Base-by-base conservation (phyloP, 2,113 vertebrate species). In the Vicugna pacos region DNA sequence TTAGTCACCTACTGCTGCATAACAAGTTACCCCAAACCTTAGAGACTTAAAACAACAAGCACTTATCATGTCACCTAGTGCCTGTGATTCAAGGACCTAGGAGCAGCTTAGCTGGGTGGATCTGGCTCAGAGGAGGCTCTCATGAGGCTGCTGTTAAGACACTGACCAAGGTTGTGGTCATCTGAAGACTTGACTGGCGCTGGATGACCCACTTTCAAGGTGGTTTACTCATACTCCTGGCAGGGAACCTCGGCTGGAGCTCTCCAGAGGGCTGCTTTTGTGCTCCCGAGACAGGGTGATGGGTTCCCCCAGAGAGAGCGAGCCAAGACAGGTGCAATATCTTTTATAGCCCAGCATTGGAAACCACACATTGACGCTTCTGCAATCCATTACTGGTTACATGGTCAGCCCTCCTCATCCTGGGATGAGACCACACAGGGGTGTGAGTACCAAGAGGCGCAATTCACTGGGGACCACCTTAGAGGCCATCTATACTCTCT, bases 271-370 rank as follows among this genome's bases (percentile, higher is more conserved):
- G 26, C 26, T 9, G 14, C 19, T 7, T 26, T 10, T 7, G 54
- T 4, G 38, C 24, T n/a, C 1, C 3, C 3, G 0, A 1, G 22
- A 35, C 38, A 1, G 8, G 75, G 19, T 1, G 8, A 17, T 6
- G 24, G 38, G 10, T 12, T 16, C 38, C 48, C 48, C 11, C 73
- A 16, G 9, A 35, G 50, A 2, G 5, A 19, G 35, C 13, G 52
- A n/a, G 28, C 14, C 4, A 4, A 10, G 13, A 16, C 20, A 26
- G 26, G 42, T 1, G 0, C 22, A 0, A 1, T 0, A 54, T 19
- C 35, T 42, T n/a, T 20, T 6, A 1, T 8, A 1, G 14, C 19
- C 38, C 0, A 2, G 2, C 19, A n/a, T 10, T 17, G 54, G 54
- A 42, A 22, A 14, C 7, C 5, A 2, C 17, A 11, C 50, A 11